phyloP scores from a whole-genome alignment of 2,797 vertebrate species.

The Sebastes vulpes region DNA sequence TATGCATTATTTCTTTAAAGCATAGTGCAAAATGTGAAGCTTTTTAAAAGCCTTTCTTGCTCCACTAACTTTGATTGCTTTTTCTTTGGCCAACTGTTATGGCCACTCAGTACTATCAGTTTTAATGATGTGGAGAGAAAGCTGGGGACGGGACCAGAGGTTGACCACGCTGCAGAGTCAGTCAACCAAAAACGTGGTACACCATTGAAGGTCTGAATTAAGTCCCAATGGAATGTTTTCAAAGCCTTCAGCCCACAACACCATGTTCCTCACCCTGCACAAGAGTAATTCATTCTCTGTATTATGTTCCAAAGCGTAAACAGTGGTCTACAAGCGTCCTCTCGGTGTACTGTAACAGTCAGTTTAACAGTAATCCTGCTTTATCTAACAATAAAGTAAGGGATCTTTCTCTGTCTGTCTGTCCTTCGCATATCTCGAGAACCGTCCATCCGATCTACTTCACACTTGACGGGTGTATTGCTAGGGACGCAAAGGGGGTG shows the following conservation, averaged over 20 bases:
- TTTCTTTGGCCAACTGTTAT: constrained; percentile 70
- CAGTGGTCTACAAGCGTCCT: background rate
- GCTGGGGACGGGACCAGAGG: constrained; percentile 32
- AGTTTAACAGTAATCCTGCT: background rate
- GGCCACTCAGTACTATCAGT: constrained; percentile 60
- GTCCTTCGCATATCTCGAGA: too few species aligned
- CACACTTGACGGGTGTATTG: background rate
- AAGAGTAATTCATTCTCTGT: background rate
- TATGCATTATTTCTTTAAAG: constrained; percentile 48
- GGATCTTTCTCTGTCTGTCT: background rate
- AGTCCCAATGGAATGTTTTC: constrained; percentile 35
- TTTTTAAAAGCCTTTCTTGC: constrained; percentile 64
- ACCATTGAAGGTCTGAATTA: constrained; percentile 36
- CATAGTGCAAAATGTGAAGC: constrained; percentile 43
- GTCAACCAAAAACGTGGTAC: constrained; percentile 43
- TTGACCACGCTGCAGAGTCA: constrained; percentile 46
- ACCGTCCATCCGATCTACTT: background rate
- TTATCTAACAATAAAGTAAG: background rate
- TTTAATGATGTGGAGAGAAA: constrained; percentile 73
- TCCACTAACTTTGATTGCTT: constrained; percentile 80
- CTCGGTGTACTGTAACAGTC: background rate
- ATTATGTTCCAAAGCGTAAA: background rate
- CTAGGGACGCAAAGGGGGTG: background rate
- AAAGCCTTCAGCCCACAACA: constrained; percentile 23
- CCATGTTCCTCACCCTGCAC: background rate